A percentile compares a stretch with the other conserved stretches of the same genome.
Evolutionary conservation across 2,113 vertebrate genomes (phyloP).

Genomic region (Odontesthes bonariensis): DNA sequence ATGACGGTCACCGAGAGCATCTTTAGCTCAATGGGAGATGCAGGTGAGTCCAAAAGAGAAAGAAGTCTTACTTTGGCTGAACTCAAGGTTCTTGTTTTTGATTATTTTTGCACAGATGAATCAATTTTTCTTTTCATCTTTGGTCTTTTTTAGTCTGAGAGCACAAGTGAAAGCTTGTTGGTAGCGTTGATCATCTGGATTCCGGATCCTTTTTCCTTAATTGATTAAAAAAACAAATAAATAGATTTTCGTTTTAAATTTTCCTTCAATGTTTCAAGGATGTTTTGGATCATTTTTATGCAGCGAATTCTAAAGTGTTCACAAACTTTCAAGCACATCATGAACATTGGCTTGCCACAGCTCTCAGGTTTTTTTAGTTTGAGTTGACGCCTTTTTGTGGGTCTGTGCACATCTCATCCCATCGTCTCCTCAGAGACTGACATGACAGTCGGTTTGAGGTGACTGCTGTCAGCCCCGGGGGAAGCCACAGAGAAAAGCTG

Average conservation of each 20-base stretch:
- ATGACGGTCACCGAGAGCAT: slow-evolving; percentile 99
- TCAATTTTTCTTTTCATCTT: background rate
- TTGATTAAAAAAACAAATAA: too few species aligned
- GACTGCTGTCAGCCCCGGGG: slow-evolving; percentile 44
- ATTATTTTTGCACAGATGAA: background rate
- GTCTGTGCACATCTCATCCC: background rate
- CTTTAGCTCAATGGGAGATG: slow-evolving; percentile 99
- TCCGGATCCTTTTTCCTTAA: too few species aligned
- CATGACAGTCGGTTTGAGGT: slow-evolving; percentile 32
- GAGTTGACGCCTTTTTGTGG: slow-evolving; percentile 14
- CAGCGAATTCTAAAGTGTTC: background rate
- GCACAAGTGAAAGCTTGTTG: too few species aligned
- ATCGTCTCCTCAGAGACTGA: slow-evolving; percentile 36
- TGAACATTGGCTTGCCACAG: background rate
- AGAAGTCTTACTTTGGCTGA: too few species aligned
- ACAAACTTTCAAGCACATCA: background rate
- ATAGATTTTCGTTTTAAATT: too few species aligned
- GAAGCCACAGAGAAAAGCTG: slow-evolving; percentile 49
- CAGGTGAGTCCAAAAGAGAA: slow-evolving; percentile 84
- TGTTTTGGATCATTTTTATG: too few species aligned
- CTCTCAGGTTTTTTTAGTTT: background rate
- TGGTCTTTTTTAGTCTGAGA: too few species aligned
- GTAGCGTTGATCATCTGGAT: too few species aligned
- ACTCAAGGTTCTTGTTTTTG: too few species aligned
- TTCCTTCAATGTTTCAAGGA: too few species aligned